Evolutionary conservation across 64 coral and sea anemone species (phyloP), one percentile per base, ranked within the genome.

Genomic region (Actinia equina): DNA sequence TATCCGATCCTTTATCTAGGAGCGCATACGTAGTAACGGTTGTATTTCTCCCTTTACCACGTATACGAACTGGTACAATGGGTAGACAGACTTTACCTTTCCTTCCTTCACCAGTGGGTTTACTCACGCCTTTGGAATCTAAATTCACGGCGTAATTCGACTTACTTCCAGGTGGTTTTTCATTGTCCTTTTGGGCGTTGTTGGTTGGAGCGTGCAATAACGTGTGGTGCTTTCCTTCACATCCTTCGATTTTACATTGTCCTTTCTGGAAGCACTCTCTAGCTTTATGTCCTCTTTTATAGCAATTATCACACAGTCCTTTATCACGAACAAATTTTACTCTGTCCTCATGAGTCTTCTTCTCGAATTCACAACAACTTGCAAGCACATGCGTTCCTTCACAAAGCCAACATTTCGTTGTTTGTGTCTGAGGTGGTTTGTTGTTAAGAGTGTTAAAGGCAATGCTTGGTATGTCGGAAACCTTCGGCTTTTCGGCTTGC

Each of bases 11-110:
- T 14, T 84, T 84, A 11, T 84, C 82, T 17, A 84, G 52, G 20
- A 84, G 82, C 19, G 82, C 82, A 25, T 84, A 84, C 17, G 82
- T 84, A 16, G 53, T 43, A 59, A 84, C 82, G 51, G 3, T 56
- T 16, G 15, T n/a, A 45, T 52, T 80, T 18, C 18, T 52, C 1
- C 59, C 26, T 84, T 44, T 59, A 30, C 82, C 52, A 27, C 52
- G 22, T 58, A 84, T 10, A 4, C 82, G 5, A 17, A 84, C 54
- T 42, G 82, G 82, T n/a, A 84, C 82, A 7, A 84, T 84, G 4
- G 52, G 52, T 16, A 84, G 58, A 13, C 82, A 80, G n/a, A n/a
- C n/a, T n/a, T n/a, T n/a, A n/a, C n/a, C n/a, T n/a, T n/a, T n/a
- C n/a, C n/a, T n/a, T n/a, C n/a, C n/a, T n/a, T n/a, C n/a, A n/a